A percentile compares a stretch with the other conserved stretches of the same genome.
These are phyloP conservation scores for Otocyon megalotis DNA, from an alignment of 2,113 vertebrate genomes.

Conservation along the genomic window DNA sequence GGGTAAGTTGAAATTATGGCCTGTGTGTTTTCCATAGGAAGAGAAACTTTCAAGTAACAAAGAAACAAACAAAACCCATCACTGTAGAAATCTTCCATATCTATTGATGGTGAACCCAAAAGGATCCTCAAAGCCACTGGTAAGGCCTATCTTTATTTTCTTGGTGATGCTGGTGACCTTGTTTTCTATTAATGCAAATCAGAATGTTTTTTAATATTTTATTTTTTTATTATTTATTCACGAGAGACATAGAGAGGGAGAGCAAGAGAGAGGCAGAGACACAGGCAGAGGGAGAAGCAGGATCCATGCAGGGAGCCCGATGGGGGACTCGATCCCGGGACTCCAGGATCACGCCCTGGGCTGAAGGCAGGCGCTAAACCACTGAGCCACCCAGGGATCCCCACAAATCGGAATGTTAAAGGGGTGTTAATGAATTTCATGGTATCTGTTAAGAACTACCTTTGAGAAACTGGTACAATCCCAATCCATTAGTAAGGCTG, in stretches of 20 bases:
- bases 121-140: background rate
- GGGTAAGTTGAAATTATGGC: background rate
- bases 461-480: background rate
- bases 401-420: slow-evolving; percentile 3
- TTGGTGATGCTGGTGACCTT: background rate
- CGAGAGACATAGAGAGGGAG: too few species aligned
- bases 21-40: slow-evolving; percentile 8
- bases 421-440: slow-evolving; percentile 29
- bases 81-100: background rate
- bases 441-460: background rate
- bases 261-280: too few species aligned
- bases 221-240: too few species aligned
- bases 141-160: background rate
- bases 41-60: background rate
- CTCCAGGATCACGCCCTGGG: too few species aligned
- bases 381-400: too few species aligned
- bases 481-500: background rate
- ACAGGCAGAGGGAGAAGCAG: too few species aligned
- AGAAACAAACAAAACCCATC: background rate
- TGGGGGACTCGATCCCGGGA: too few species aligned
- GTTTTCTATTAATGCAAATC: slow-evolving; percentile 1
- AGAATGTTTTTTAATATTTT: background rate
- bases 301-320: too few species aligned
- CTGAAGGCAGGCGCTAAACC: too few species aligned
- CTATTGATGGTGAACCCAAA: background rate